These are phyloP conservation scores for Eptatretus burgeri DNA, from an alignment of 2,113 vertebrate species.

Conservation along the genomic window DNA sequence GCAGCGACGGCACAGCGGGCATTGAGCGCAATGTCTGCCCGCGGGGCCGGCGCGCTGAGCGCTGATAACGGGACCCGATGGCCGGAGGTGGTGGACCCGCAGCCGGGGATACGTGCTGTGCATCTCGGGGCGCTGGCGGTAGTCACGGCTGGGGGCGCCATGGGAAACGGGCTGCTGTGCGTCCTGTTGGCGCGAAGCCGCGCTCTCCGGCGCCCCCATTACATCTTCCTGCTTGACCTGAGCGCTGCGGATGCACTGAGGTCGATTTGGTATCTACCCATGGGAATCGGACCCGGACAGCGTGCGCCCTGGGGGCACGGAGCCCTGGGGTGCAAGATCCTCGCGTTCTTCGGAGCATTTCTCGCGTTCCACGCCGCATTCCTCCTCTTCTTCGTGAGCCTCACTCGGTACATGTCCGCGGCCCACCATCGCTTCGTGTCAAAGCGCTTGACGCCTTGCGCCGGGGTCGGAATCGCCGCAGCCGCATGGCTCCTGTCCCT, in stretches of 20 bases:
- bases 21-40: no score
- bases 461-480: slow-evolving; percentile 55
- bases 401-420: slow-evolving; percentile 70
- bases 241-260: slow-evolving; percentile 62
- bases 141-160: no score
- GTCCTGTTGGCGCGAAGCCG: no score
- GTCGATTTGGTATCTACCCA: slow-evolving; percentile 61
- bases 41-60: no score
- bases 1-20: no score
- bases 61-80: no score
- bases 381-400: slow-evolving; percentile 70
- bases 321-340: slow-evolving; percentile 55
- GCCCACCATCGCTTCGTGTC: slow-evolving; percentile 74
- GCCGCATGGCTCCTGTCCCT: slow-evolving; percentile 77
- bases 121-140: no score
- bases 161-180: no score
- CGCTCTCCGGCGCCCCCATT: slow-evolving; percentile 48
- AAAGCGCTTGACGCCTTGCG: slow-evolving; percentile 80
- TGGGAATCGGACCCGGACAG: slow-evolving; percentile 54
- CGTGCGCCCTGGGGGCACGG: slow-evolving; percentile 73
- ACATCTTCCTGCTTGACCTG: slow-evolving; percentile 65
- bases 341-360: slow-evolving; percentile 68
- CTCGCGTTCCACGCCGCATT: slow-evolving; percentile 78
- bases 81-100: no score
- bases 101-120: no score